Base-by-base conservation (phyloP, 2,113 vertebrate genomes). In the Grammomys dolichurus region DNA sequence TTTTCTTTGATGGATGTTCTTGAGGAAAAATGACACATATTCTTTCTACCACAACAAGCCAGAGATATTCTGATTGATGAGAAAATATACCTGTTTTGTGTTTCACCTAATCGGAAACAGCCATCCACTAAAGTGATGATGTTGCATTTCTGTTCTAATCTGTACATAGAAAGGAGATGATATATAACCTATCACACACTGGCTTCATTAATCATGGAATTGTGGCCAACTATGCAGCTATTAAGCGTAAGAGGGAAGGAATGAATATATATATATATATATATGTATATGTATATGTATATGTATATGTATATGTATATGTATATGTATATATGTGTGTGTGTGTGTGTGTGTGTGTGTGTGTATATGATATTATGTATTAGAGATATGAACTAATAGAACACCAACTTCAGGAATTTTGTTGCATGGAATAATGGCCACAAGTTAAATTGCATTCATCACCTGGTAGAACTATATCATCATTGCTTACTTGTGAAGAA, bases 1-100 rank as follows among this genome's bases (percentile, higher is more conserved):
- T 95, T 97, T 96, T 94, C 43, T 92, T 81, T 97, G 97, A 96
- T 93, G 67, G 90, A 98, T 97, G 84, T 96, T 96, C 95, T 85
- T 95, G 89, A 89, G 43, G 24, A 20, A 96, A 40, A 94, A 89
- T 97, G 91, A 97, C 94, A 97, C 96, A 93, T 93, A 93, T 94
- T 94, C 63, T 33, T 46, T 95, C 56, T 10, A 80, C 36, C 40
- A 36, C 0, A 81, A 40, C 73, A 65, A 96, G 43, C 81, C 36
- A 80, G 56, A 89, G 76, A 43, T 46, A 75, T 87, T 97, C 33
- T 92, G 80, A 91, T 3, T 0, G 24, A 67, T 97, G 78, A 91
- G 51, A 97, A 97, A 97, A 93, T 94, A 80, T 87, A 95, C 86
- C 87, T 94, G 63, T 82, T 73, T 5, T 95, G 65, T 26, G 16